Base-by-base conservation (phyloP, 2,113 vertebrate species). In the Melanotaenia duboulayi region DNA sequence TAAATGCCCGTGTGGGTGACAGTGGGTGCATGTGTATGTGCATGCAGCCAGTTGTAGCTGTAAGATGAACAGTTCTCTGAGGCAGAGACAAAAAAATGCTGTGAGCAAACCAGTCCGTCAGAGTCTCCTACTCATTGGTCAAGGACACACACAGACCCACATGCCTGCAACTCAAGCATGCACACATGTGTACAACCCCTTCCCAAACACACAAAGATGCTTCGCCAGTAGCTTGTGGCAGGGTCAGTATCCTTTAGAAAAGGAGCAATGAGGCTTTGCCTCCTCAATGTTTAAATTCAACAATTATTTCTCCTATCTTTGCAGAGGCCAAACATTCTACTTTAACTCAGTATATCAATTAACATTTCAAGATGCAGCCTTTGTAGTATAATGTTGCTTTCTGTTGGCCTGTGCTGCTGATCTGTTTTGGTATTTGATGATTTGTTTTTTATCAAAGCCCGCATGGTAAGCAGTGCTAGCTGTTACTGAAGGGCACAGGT, bases 21-120 rank as follows among this genome's bases (percentile, higher is more conserved):
- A 19, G 14, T n/a, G 61, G 37, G 19, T 16, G 66, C 40, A 39
- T 4, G 19, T 58, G 48, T 40, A 57, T 20, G 61, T 51, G 52
- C 44, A 42, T 7, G 3, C 59, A 74, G 71, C 85, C 76, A 84
- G 73, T 51, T 37, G 46, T 77, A 87, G 85, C 74, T 81, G 76
- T 82, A 78, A 85, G 90, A 90, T 80, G 86, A 90, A 74, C 78
- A 90, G 86, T 65, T 74, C 79, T 88, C 85, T 82, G 79, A 91
- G 89, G 82, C 82, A 90, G 66, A 84, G 80, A 82, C 74, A 62
- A 68, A 84, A 66, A 87, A 71, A 54, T 2, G 72, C 90, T 84
- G 46, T 32, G 2, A 85, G 89, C 83, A 65, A 88, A 84, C 75
- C 81, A 81, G 78, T 68, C 80, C 86, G 84, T 87, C 87, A 91